phyloP scores from a whole-genome alignment of 2,888 invertebrate genomes.

The Chrysolina oricalcia region DNA sequence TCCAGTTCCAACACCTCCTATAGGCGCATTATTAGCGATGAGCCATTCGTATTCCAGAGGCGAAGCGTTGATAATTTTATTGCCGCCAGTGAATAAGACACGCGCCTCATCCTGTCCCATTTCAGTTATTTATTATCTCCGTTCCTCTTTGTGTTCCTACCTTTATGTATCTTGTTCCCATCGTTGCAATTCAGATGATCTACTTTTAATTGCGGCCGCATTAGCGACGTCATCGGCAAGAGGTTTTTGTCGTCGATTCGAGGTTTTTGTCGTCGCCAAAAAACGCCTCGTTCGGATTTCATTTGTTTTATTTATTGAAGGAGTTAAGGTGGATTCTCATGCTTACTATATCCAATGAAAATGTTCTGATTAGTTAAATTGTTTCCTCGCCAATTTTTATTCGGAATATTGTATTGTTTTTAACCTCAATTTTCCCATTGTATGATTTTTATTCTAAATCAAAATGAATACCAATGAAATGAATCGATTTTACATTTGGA shows the following conservation, averaged over 20 bases:
- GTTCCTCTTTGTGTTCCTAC: constrained; percentile 61
- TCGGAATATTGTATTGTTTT: too few species aligned
- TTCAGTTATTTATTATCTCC: constrained; percentile 63
- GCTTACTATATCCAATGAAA: too few species aligned
- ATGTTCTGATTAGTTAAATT: too few species aligned
- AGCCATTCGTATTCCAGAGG: constrained; percentile 70
- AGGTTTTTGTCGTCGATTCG: too few species aligned
- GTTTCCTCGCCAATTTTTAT: too few species aligned
- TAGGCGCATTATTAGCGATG: constrained; percentile 66
- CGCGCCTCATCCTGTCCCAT: constrained; percentile 63
- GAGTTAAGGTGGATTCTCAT: too few species aligned
- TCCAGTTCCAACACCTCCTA: constrained; percentile 41
- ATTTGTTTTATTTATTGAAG: not conserved
- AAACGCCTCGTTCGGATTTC: not conserved
- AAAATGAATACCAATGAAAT: too few species aligned
- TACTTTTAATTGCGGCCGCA: constrained; percentile 52
- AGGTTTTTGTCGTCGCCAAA: not conserved
- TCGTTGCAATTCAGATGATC: constrained; percentile 60
- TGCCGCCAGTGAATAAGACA: constrained; percentile 68
- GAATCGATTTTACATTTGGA: too few species aligned
- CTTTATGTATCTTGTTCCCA: constrained; percentile 67
- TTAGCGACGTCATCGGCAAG: constrained; percentile 6
- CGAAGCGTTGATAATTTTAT: constrained; percentile 71
- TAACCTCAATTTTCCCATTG: too few species aligned
- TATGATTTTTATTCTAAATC: too few species aligned